Evolutionary conservation across 2,797 vertebrate species (phyloP).

Genomic region (Clarias pachynema): DNA sequence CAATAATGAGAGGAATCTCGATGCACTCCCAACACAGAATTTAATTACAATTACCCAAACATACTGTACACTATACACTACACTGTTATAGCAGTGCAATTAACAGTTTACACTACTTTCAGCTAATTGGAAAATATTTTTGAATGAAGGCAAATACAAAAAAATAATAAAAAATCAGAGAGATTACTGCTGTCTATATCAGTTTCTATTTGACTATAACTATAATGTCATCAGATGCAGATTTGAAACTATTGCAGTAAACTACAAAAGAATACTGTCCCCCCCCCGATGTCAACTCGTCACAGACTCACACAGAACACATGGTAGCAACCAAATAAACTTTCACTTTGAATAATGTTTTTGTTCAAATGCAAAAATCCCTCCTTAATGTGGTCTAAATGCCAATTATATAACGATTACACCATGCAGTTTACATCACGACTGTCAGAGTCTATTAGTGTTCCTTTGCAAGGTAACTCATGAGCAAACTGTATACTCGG

Average conservation of each 20-base stretch:
- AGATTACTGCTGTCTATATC: neutral
- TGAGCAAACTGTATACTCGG: slow-evolving; percentile 10
- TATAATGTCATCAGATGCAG: neutral
- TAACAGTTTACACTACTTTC: neutral
- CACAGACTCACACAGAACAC: slow-evolving; percentile 11
- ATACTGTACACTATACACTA: neutral
- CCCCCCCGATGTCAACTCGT: neutral
- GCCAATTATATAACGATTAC: slow-evolving; percentile 33
- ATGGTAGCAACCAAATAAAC: slow-evolving; percentile 29
- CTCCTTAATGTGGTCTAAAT: slow-evolving; percentile 34
- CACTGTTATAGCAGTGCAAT: neutral
- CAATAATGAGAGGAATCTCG: neutral
- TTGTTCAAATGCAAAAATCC: slow-evolving; percentile 28
- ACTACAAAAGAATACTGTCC: slow-evolving; percentile 6
- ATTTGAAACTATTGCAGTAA: neutral
- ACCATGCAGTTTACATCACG: slow-evolving; percentile 34
- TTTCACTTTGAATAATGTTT: slow-evolving; percentile 27
- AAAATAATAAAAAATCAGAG: neutral
- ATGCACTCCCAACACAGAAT: neutral
- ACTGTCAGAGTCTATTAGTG: slow-evolving; percentile 31
- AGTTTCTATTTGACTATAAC: neutral
- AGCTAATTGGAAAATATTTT: neutral
- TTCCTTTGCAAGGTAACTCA: slow-evolving; percentile 7
- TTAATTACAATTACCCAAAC: slow-evolving; percentile 10
- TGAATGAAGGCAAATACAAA: neutral